phyloP scores from a whole-genome alignment of 2,888 invertebrate genomes.

The Cyaniris semiargus region DNA sequence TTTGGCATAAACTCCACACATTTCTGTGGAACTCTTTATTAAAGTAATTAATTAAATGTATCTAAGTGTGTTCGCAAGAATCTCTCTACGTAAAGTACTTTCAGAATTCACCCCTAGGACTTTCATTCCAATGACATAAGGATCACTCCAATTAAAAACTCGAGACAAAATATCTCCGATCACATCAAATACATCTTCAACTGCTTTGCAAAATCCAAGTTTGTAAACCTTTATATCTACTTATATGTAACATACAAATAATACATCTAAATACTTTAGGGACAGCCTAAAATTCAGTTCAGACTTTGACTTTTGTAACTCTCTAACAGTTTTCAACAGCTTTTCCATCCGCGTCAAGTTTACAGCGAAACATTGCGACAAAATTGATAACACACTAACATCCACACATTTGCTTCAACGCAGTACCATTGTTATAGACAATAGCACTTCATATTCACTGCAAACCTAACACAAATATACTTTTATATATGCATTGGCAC shows the following conservation, averaged over 20 bases:
- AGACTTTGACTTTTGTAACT: conserved; percentile 29
- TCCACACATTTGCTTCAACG: not conserved
- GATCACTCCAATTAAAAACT: not conserved
- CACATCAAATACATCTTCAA: not conserved
- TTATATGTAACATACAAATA: conserved; percentile 23
- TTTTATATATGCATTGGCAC: not conserved
- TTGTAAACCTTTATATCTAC: conserved; percentile 25
- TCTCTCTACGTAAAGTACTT: not conserved
- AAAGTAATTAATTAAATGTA: not conserved
- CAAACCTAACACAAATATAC: not conserved
- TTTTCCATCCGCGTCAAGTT: not conserved
- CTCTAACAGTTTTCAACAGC: conserved; percentile 14
- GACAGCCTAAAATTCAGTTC: conserved; percentile 28
- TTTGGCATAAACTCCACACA: not conserved
- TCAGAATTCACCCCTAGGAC: not conserved
- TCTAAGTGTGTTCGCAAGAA: not conserved
- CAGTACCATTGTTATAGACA: too few species aligned
- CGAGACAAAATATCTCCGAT: not conserved
- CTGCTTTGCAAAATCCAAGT: not conserved
- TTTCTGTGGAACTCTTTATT: too few species aligned
- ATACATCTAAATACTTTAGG: conserved; percentile 26
- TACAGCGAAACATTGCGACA: not conserved
- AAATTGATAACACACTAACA: not conserved
- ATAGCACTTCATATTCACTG: too few species aligned
- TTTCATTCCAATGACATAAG: not conserved